Base-by-base conservation (phyloP, 2,888 invertebrate species). In the Leucophora obtusa region DNA sequence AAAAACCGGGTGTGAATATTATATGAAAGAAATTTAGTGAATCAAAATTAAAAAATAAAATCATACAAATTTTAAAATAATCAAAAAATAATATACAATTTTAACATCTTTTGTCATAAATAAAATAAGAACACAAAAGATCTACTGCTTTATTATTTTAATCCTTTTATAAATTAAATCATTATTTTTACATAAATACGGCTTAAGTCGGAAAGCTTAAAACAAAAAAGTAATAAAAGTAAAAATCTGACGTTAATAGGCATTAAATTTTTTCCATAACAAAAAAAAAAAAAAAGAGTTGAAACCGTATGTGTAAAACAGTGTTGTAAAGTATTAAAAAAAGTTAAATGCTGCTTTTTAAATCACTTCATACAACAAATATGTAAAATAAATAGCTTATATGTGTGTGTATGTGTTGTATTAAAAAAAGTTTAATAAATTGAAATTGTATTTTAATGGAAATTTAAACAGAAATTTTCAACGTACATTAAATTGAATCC, bases 161-260 rank as follows among this genome's bases (percentile, higher is more conserved):
- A 68, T 68, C 15, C 53, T 43, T 21, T 50, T 47, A 47, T 47
- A 54, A 38, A 17, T 65, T 58, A 21, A 38, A 59, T 38, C 51
- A 28, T 66, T 38, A 59, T 59, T 66, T 50, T 74, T n/a, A 56
- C 51, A 35, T 38, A 14, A 50, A 66, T 56, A 66, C 35, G 5
- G 10, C 6, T 24, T 21, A 11, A 51, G 5, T 11, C 33, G n/a
- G 11, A 47, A 56, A 18, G 18, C 7, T 43, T 62, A 43, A 38
- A 38, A 9, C 0, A 38, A 11, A 38, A 11, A 8, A 24, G 10
- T 47, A 5, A 15, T 7, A 21, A 17, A 6, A 28, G 17, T 15
- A 51, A 18, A 21, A 18, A 11, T 6, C 15, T 6, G 38, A 17
- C 11, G 53, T 60, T 53, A n/a, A 24, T n/a, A 3, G 14, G 33